Evolutionary conservation across 2,113 vertebrate species (phyloP), one percentile per base, ranked within the genome.

Genomic region (Mormyrus lacerda): DNA sequence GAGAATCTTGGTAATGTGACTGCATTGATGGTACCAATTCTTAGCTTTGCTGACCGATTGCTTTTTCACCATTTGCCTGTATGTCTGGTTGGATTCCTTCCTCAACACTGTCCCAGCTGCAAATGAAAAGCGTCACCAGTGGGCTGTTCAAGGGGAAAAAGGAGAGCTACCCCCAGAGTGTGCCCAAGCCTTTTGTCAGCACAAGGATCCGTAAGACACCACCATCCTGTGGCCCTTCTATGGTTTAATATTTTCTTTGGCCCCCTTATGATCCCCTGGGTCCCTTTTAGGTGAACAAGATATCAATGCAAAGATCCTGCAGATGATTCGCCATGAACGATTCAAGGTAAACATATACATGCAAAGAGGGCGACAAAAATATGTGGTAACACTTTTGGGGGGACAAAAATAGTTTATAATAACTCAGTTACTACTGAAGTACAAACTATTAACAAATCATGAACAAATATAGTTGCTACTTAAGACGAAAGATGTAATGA

Each of bases 141-240:
- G 93, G 94, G 0, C 91, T 98, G 24, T 99, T 99, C 93, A 93
- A 94, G 53, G 97, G 97, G 15, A 99, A 96, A 93, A 99, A 99
- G 86, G 97, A 97, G 24, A 98, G 95, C 65, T 99, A 99, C 4
- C 61, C 88, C 3, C 93, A 95, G 87, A 99, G 97, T 76, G 91
- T 99, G 85, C 91, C 90, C 91, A 94, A 95, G 55, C 95, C 95
- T 0, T 99, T 99, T 24, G 13, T 92, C 85, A 94, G 97, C 42
- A 98, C 97, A 5, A 94, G 97, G 2, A 95, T 99, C 13, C 91
- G 98, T 97, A 93, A 89, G 92, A 90, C 4, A 19, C 55, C 73
- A 31, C 47, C 45, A 27, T 8, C 48, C 47, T 17, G 31, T 13
- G 21, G 8, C 17, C 15, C 15, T 35, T 11, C 31, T 19, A 17